Base-by-base conservation (phyloP, 2,797 vertebrate genomes). In the Sylvilagus floridanus region DNA sequence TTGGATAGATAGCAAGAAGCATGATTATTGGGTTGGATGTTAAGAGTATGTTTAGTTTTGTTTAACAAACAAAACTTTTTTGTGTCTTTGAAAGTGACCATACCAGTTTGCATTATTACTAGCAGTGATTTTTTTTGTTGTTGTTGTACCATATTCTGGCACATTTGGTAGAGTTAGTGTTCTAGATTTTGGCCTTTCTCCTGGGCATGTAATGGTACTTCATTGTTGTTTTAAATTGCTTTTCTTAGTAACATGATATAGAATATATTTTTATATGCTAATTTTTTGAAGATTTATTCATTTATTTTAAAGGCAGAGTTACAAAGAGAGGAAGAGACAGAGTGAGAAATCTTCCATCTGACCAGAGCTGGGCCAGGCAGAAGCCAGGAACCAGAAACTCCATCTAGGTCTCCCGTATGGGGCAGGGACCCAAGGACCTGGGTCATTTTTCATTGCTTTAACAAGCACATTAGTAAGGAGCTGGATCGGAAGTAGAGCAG, bases 151-250 rank as follows among this genome's bases (percentile, higher is more conserved):
- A 35, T 17, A 73, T 79, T 69, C 57, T 94, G 47, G 8, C 50
- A 35, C 13, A 2, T 57, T 86, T 26, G 14, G 16, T 82, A 5
- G 0, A 60, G 37, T 68, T 22, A 57, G n/a, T 82, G 50, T 86
- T 90, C 50, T 50, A 24, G 19, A 57, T 79, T 81, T 84, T 79
- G 9, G 17, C 32, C 32, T n/a, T 90, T 72, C 32, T 81, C 50
- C 60, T 90, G 35, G 21, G 26, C 35, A 7, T 47, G 9, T 78
- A 21, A 22, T 79, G 21, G 35, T 79, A 81, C 35, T 52, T 32
- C 22, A 17, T 37, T 91, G 30, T 19, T 78, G 11, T 86, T 90
- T 90, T 65, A 85, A 65, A 90, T 90, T 90, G 50, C 24, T 35
- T 86, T 94, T 94, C 11, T 76, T 73, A 50, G 22, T 60, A 88